Evolutionary conservation across 2,113 vertebrate genomes (phyloP).

Genomic region (Rhinoptilus africanus): DNA sequence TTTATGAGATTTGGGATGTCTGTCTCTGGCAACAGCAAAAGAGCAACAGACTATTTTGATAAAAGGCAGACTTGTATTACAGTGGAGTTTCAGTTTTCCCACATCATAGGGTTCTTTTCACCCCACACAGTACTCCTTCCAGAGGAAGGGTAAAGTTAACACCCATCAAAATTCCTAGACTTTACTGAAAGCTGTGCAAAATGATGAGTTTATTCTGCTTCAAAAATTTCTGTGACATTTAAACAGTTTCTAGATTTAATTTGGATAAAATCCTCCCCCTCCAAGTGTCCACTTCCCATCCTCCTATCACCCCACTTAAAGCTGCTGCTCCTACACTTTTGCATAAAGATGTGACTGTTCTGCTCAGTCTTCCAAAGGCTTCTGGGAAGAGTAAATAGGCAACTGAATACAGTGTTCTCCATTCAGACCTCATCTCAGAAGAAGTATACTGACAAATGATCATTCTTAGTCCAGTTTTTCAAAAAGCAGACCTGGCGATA

Average conservation of each 20-base stretch:
- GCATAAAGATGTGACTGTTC: not conserved
- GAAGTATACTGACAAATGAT: not conserved
- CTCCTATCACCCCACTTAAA: not conserved
- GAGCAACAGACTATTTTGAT: not conserved
- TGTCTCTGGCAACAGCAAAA: not conserved
- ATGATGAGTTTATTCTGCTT: not conserved
- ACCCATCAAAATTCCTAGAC: not conserved
- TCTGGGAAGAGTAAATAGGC: not conserved
- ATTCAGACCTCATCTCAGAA: not conserved
- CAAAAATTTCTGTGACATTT: not conserved
- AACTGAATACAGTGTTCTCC: not conserved
- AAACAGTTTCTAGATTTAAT: not conserved
- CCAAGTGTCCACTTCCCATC: not conserved
- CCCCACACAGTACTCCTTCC: not conserved
- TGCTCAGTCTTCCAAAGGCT: not conserved
- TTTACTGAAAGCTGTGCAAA: not conserved
- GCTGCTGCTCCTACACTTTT: not conserved
- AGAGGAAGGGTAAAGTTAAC: not conserved
- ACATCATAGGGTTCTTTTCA: not conserved
- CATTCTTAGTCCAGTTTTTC: not conserved
- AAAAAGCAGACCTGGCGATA: not conserved
- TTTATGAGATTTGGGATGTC: not conserved
- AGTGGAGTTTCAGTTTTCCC: not conserved
- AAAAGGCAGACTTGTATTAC: not conserved
- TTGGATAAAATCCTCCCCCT: not conserved